Evolutionary conservation across 2,797 vertebrate genomes (phyloP).

Genomic region (Rhabdomys pumilio): DNA sequence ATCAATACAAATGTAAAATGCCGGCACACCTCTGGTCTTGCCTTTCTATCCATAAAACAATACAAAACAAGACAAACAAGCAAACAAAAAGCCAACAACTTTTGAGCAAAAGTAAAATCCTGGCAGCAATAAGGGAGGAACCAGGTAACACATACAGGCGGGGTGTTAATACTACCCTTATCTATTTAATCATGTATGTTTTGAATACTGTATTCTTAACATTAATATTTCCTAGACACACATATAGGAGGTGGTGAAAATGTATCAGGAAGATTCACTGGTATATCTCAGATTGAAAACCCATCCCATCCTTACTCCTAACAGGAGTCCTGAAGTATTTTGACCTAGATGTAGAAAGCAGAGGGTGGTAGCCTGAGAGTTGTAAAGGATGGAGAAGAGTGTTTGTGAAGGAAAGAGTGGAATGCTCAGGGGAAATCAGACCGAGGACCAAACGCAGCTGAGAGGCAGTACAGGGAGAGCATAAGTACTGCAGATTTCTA

Average conservation of each 20-base stretch:
- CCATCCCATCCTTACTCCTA: not conserved
- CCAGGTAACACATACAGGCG: not conserved
- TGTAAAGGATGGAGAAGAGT: not conserved
- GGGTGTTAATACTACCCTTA: not conserved
- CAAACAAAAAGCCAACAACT: too few relatives aligned
- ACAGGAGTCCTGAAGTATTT: not conserved
- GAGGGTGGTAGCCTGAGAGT: not conserved
- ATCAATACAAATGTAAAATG: not conserved
- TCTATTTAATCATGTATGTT: not conserved
- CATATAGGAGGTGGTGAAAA: not conserved
- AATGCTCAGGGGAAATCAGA: not conserved
- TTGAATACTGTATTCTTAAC: too few relatives aligned
- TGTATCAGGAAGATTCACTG: not conserved
- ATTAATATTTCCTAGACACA: not conserved
- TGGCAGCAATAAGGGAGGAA: not conserved
- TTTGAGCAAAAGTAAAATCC: not conserved
- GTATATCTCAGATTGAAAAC: not conserved
- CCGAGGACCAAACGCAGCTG: not conserved
- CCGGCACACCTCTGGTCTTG: too few relatives aligned
- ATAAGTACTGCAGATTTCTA: not conserved
- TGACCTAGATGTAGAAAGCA: not conserved
- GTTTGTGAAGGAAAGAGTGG: not conserved
- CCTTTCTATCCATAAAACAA: not conserved
- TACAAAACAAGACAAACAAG: too few relatives aligned
- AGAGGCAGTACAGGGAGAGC: not conserved